Evolutionary conservation across 1,140 invertebrate species (phyloP).

Genomic region (Portunus trituberculatus): DNA sequence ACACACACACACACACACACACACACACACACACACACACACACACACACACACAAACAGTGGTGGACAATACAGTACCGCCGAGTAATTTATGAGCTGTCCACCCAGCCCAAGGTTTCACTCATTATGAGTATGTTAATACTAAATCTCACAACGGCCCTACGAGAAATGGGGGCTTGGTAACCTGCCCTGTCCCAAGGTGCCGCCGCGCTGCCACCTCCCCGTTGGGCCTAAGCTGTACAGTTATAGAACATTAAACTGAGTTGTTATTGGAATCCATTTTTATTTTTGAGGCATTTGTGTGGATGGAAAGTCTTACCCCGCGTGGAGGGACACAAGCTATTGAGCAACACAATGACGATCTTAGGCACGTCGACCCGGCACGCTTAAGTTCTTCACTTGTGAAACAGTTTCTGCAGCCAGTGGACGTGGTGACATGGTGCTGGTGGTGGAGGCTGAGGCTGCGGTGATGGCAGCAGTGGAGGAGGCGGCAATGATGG

Average conservation of each 20-base stretch:
- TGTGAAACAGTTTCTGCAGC: not conserved
- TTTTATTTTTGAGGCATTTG: not conserved
- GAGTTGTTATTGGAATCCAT: not conserved
- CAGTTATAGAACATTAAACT: not conserved
- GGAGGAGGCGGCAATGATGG: too few relatives aligned
- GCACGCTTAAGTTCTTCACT: not conserved
- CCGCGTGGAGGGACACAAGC: not conserved
- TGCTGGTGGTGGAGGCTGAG: not conserved
- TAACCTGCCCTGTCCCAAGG: not conserved
- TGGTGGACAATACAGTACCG: not conserved
- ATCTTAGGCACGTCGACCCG: not conserved
- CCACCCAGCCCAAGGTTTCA: not conserved
- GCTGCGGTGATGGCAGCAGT: not conserved
- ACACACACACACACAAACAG: not conserved
- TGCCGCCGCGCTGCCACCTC: not conserved
- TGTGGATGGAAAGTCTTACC: not conserved
- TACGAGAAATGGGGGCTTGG: not conserved
- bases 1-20: not conserved
- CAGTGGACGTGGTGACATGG: not conserved
- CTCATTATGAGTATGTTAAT: slow-evolving; percentile 34
- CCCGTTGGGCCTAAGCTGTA: not conserved
- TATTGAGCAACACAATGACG: not conserved
- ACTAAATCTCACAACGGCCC: not conserved
- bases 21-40: slow-evolving; percentile 20
- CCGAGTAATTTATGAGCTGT: slow-evolving; percentile 2